A percentile compares a stretch with the other conserved stretches of the same genome.
These are phyloP conservation scores for Odontophorus gujanensis DNA, from an alignment of 2,113 vertebrate genomes.

Conservation along the genomic window DNA sequence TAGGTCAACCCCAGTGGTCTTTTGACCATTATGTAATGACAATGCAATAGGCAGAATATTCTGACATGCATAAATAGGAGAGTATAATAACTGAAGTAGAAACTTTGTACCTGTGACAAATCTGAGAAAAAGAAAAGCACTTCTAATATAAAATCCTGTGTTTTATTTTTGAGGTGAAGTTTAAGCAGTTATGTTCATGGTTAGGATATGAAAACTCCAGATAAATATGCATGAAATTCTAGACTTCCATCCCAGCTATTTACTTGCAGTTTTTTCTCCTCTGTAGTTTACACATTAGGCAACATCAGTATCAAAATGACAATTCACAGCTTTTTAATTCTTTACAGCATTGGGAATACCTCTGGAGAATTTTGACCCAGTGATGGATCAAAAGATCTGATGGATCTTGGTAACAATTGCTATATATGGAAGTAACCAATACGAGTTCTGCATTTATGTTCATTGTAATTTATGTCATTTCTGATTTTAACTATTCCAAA, in stretches of 20 bases:
- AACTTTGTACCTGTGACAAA: neutral
- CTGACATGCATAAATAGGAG: neutral
- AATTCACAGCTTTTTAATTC: neutral
- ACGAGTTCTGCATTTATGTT: neutral
- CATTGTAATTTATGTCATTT: neutral
- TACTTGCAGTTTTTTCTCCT: neutral
- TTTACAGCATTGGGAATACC: neutral
- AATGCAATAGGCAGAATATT: neutral
- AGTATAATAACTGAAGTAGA: neutral
- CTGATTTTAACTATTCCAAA: neutral
- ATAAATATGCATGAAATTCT: neutral
- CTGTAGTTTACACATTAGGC: neutral
- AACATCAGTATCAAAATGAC: neutral
- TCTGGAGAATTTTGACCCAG: neutral
- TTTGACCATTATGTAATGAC: neutral
- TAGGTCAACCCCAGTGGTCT: neutral
- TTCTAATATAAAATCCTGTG: neutral
- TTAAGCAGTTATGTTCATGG: neutral
- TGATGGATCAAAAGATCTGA: neutral
- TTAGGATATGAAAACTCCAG: neutral
- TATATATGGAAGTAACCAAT: neutral
- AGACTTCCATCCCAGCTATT: neutral
- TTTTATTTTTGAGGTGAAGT: neutral
- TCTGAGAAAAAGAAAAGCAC: neutral
- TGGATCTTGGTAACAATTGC: neutral